These are phyloP conservation scores for Mionectes macconnelli DNA, from an alignment of 2,113 vertebrate genomes.

Conservation along the genomic window DNA sequence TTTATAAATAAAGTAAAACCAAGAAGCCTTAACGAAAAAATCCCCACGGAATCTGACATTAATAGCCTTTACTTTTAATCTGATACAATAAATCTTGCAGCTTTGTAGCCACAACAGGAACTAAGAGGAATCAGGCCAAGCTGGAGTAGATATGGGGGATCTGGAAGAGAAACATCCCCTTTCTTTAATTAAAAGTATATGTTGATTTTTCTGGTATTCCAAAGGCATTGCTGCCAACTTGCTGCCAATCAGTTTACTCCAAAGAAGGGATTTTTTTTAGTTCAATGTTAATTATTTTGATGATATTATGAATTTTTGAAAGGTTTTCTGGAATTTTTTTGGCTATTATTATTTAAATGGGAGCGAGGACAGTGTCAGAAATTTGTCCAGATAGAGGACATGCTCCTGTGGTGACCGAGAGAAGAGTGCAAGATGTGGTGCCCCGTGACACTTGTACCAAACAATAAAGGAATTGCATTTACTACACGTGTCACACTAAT, in stretches of 20 bases:
- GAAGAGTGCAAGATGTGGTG: neutral
- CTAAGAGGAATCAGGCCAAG: conserved; percentile 1
- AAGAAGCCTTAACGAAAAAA: conserved; percentile 27
- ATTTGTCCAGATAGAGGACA: neutral
- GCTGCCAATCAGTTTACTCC: neutral
- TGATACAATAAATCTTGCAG: conserved; percentile 53
- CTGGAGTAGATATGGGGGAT: neutral
- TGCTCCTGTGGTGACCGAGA: neutral
- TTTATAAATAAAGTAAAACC: conserved; percentile 52
- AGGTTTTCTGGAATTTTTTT: neutral
- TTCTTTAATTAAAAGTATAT: conserved; percentile 16
- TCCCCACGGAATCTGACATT: conserved; percentile 1
- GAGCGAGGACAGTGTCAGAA: neutral
- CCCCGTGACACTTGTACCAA: neutral
- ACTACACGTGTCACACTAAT: rapidly evolving
- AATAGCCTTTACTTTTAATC: conserved; percentile 45
- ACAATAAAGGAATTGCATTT: neutral
- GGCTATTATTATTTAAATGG: too few relatives aligned
- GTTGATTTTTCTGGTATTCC: conserved; percentile 2
- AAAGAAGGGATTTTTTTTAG: neutral
- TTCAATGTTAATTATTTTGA: neutral
- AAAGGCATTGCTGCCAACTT: neutral
- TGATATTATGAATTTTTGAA: neutral
- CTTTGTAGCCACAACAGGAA: conserved; percentile 2
- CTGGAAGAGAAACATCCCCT: neutral